Percentiles rank a stretch among this genome's conserved stretches.
Conservation (phyloP, 2,113 vertebrate genomes). For the Oreotragus oreotragus region DNA sequence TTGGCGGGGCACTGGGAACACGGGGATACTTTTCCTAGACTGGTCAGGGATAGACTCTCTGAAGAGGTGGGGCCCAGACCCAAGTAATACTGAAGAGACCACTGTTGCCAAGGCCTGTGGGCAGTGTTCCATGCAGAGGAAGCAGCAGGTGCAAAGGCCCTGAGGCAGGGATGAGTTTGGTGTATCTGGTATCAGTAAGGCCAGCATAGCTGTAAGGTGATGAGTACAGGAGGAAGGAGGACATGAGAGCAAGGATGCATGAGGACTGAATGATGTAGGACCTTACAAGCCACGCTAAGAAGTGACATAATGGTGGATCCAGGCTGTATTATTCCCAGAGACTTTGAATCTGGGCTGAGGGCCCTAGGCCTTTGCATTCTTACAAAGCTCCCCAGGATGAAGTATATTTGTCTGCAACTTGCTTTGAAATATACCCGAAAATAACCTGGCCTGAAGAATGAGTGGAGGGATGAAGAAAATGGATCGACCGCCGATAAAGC, state of each 20-base stretch:
- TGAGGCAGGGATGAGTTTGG: not conserved
- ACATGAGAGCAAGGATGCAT: not conserved
- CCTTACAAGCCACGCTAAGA: not conserved
- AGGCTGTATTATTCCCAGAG: not conserved
- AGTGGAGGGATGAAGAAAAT: not conserved
- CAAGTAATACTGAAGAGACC: not conserved
- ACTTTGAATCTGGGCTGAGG: not conserved
- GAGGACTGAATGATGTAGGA: not conserved
- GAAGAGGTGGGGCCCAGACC: not conserved
- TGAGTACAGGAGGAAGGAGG: not conserved
- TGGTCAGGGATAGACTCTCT: not conserved
- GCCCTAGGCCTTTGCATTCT: not conserved
- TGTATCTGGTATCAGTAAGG: not conserved
- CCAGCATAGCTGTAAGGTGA: not conserved
- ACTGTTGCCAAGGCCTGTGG: not conserved
- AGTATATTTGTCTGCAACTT: not conserved
- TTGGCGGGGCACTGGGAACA: not conserved
- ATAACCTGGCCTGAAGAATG: not conserved
- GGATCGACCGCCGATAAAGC: not conserved
- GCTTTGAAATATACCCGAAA: not conserved
- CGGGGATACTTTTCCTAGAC: not conserved
- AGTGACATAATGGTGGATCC: not conserved
- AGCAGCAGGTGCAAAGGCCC: not conserved
- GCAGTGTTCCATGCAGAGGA: not conserved
- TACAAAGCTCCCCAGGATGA: not conserved